Conservation (phyloP, 64 coral and sea anemone genomes). For the Anthopleura sola region DNA sequence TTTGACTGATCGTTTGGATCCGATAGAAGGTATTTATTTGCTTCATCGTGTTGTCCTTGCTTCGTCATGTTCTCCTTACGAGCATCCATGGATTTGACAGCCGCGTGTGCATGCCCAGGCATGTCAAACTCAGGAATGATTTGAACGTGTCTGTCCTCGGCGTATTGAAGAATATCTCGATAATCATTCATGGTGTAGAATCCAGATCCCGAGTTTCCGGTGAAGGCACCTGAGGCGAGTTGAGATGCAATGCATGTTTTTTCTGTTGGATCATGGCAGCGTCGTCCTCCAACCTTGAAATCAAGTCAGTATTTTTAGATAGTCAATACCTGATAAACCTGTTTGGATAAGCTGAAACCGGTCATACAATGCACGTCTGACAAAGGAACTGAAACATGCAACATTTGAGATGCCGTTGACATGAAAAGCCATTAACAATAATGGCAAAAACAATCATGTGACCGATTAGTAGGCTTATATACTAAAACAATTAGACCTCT, state of each 20-base stretch:
- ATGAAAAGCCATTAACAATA: no score
- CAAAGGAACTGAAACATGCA: no score
- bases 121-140: conserved; percentile 87
- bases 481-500: no score
- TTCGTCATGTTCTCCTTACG: conserved; percentile 30
- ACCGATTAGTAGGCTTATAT: no score
- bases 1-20: conserved; percentile 50
- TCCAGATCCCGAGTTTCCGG: conserved; percentile 45
- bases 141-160: conserved; percentile 57
- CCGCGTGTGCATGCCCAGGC: conserved; percentile 69
- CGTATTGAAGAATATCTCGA: conserved; percentile 60
- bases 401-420: no score
- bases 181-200: conserved; percentile 63
- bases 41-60: conserved; percentile 16
- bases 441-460: no score
- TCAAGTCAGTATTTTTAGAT: neutral
- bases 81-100: conserved; percentile 63
- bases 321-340: neutral
- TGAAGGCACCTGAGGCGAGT: conserved; percentile 57
- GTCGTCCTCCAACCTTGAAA: conserved; percentile 41
- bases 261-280: conserved; percentile 57
- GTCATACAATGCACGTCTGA: no score
- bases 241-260: conserved; percentile 44
- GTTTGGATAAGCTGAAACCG: no score
- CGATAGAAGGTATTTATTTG: conserved; percentile 41